Percentiles rank a stretch among this genome's conserved stretches.
These are phyloP conservation scores for Sphinx pinastri DNA, from an alignment of 2,888 invertebrate genomes.

Conservation along the genomic window DNA sequence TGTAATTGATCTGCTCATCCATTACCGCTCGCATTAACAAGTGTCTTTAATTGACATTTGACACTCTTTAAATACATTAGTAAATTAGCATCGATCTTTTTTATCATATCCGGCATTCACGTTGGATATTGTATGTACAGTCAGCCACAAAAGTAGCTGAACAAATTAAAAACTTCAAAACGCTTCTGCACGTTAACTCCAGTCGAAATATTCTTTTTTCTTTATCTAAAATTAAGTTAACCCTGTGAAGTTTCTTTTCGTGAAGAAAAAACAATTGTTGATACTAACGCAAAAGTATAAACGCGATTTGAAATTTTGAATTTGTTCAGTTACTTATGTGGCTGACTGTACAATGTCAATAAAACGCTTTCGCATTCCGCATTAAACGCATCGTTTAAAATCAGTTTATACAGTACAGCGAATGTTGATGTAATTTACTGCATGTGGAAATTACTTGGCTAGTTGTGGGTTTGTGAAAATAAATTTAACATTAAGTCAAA, in stretches of 20 bases:
- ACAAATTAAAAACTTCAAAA: too few relatives aligned
- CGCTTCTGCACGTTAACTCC: too few relatives aligned
- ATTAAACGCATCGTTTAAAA: slow-evolving; percentile 1
- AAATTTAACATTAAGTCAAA: not conserved
- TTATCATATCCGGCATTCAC: slow-evolving; percentile 1
- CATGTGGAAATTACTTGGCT: not conserved
- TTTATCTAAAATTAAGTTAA: too few relatives aligned
- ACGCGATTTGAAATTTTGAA: too few relatives aligned
- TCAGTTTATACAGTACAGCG: not conserved
- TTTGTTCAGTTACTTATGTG: too few relatives aligned
- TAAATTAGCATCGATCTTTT: slow-evolving; percentile 22
- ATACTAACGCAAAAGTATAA: too few relatives aligned
- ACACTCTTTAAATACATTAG: slow-evolving; percentile 20
- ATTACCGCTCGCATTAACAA: slow-evolving; percentile 13
- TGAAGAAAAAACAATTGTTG: too few relatives aligned
- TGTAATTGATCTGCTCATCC: slow-evolving; percentile 18
- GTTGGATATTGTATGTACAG: too few relatives aligned
- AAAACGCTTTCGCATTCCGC: not conserved
- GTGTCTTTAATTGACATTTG: slow-evolving; percentile 18
- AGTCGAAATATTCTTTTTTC: too few relatives aligned
- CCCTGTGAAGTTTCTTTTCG: too few relatives aligned
- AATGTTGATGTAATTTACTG: not conserved
- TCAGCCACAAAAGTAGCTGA: too few relatives aligned
- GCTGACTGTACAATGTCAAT: not conserved
- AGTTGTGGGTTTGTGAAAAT: not conserved